phyloP scores from a whole-genome alignment of 2,888 invertebrate genomes.

The Lithophane socia region DNA sequence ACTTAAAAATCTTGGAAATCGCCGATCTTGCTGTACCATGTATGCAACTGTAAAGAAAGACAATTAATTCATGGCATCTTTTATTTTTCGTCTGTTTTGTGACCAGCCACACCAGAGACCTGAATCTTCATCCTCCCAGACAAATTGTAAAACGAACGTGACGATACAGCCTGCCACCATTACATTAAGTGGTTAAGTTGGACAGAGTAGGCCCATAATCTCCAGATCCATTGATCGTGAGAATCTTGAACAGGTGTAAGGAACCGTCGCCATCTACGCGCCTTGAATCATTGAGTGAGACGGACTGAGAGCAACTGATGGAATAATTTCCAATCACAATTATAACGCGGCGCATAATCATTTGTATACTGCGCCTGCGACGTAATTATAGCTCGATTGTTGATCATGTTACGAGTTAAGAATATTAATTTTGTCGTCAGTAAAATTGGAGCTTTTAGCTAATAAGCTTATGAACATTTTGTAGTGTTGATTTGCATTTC shows the following conservation, averaged over 20 bases:
- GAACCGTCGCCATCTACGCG: slow-evolving; percentile 67
- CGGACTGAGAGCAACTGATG: slow-evolving; percentile 39
- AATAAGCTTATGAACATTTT: slow-evolving; percentile 25
- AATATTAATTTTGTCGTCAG: slow-evolving; percentile 37
- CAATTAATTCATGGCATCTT: slow-evolving; percentile 26
- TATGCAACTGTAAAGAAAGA: slow-evolving; percentile 5
- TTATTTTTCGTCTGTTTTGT: slow-evolving; percentile 2
- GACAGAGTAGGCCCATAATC: slow-evolving; percentile 45
- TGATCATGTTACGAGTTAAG: slow-evolving; percentile 42
- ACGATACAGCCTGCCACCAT: slow-evolving; percentile 28
- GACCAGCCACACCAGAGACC: slow-evolving; percentile 1
- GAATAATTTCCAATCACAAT: slow-evolving; percentile 59
- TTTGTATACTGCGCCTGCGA: slow-evolving; percentile 44
- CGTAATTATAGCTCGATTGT: slow-evolving; percentile 45
- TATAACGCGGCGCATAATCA: slow-evolving; percentile 43
- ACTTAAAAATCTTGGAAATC: neutral
- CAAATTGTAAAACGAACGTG: slow-evolving; percentile 43
- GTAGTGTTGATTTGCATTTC: slow-evolving; percentile 2
- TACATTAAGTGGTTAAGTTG: slow-evolving; percentile 51
- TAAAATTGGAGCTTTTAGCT: slow-evolving; percentile 30
- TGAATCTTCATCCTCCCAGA: slow-evolving; percentile 20
- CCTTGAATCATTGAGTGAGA: slow-evolving; percentile 66
- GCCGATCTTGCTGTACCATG: neutral
- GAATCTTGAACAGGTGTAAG: slow-evolving; percentile 83
- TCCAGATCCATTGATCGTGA: slow-evolving; percentile 74